phyloP scores from a whole-genome alignment of 2,797 vertebrate genomes.

The Lagodon rhomboides region DNA sequence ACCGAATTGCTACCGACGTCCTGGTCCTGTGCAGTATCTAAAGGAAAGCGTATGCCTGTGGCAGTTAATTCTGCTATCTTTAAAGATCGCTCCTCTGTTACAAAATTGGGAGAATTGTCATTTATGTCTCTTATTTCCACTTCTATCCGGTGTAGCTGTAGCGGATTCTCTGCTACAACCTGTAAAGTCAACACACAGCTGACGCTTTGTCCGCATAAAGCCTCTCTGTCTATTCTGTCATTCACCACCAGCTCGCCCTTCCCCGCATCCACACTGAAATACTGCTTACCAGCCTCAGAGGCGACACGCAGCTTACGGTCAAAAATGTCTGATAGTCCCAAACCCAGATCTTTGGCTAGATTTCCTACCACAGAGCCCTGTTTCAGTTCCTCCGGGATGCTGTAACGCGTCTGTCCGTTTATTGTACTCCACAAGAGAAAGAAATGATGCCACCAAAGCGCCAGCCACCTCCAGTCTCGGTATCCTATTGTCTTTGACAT shows the following conservation, averaged over 20 bases:
- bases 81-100: conserved; percentile 48
- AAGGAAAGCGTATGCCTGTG: conserved; percentile 76
- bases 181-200: conserved; percentile 86
- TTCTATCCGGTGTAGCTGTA: conserved; percentile 85
- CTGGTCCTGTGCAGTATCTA: conserved; percentile 83
- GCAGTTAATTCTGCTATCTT: conserved; percentile 75
- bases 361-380: conserved; percentile 88
- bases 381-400: conserved; percentile 88
- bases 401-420: conserved; percentile 87
- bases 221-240: conserved; percentile 88
- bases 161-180: conserved; percentile 85
- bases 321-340: conserved; percentile 84
- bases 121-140: conserved; percentile 90
- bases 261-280: conserved; percentile 86
- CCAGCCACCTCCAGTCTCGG: conserved; percentile 66
- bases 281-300: conserved; percentile 86
- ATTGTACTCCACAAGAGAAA: conserved; percentile 74
- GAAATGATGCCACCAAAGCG: conserved; percentile 71
- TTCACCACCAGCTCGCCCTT: conserved; percentile 88
- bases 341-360: conserved; percentile 88
- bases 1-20: conserved; percentile 78
- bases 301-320: conserved; percentile 86
- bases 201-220: conserved; percentile 85
- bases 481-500: conserved; percentile 69
- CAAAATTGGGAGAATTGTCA: conserved; percentile 82